These are phyloP conservation scores for Erythrocebus patas DNA, from an alignment of 2,113 vertebrate species.

Conservation along the genomic window DNA sequence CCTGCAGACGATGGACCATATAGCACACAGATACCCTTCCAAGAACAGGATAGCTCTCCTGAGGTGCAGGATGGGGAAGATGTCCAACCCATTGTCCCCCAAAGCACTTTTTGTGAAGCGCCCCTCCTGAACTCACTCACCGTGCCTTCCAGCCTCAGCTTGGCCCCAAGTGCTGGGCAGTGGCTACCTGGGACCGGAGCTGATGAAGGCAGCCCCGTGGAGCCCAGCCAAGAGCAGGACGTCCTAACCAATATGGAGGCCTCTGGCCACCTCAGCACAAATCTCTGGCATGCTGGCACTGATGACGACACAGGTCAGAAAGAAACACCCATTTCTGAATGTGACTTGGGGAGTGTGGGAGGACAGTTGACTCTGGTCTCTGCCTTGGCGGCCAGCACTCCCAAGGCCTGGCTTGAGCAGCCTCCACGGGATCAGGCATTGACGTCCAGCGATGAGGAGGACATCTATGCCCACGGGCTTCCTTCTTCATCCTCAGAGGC, in stretches of 20 bases:
- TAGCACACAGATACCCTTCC: background rate
- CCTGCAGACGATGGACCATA: background rate
- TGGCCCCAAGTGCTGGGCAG: background rate
- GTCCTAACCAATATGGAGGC: background rate
- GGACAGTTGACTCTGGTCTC: constrained; percentile 13
- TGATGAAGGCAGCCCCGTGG: background rate
- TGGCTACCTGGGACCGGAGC: background rate
- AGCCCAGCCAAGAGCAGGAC: background rate
- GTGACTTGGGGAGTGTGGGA: constrained; percentile 34
- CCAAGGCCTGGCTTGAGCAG: constrained; percentile 55
- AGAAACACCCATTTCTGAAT: background rate
- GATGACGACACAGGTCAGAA: background rate
- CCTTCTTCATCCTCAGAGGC: constrained; percentile 82
- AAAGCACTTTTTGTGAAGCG: constrained; percentile 39
- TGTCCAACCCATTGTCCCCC: background rate
- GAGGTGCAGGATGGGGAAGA: background rate
- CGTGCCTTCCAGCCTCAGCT: constrained; percentile 23
- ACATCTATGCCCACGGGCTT: constrained; percentile 90
- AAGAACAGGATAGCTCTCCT: constrained; percentile 41
- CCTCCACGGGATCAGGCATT: constrained; percentile 44
- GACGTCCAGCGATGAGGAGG: constrained; percentile 94
- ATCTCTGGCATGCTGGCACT: background rate
- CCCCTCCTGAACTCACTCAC: background rate
- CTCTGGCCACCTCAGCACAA: background rate
- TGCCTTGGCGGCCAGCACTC: constrained; percentile 25